Conservation (phyloP, 2,888 invertebrate species). For the Acanthosepion lycidas region DNA sequence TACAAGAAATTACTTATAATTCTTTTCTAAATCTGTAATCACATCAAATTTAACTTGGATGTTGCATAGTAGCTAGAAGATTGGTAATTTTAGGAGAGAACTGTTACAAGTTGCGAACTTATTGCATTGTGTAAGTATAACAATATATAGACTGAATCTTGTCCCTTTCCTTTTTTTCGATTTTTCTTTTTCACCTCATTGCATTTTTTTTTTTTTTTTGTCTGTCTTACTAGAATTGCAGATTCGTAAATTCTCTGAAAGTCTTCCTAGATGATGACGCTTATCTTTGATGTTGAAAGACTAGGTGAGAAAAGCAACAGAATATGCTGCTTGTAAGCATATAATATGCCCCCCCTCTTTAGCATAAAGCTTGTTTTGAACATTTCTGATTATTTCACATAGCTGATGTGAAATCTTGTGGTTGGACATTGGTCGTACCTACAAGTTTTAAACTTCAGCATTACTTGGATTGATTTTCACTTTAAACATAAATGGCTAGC, state of each 20-base stretch:
- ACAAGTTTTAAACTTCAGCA: not conserved
- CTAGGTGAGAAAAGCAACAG: not conserved
- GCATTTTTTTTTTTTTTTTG: not conserved
- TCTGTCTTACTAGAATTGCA: not conserved
- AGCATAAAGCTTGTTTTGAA: not conserved
- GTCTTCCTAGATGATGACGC: not conserved
- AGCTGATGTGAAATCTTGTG: not conserved
- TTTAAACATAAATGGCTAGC: not conserved
- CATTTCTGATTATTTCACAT: not conserved
- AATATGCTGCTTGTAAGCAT: not conserved
- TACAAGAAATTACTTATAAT: not conserved
- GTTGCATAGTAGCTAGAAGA: not conserved
- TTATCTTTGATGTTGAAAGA: not conserved
- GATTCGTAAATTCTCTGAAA: not conserved
- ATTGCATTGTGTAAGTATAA: no score
- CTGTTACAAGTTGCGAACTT: not conserved
- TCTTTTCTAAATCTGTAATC: not conserved
- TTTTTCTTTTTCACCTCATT: not conserved
- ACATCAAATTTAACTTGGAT: constrained; percentile 12
- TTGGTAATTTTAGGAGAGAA: constrained; percentile 33
- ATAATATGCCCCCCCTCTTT: not conserved
- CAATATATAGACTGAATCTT: no score
- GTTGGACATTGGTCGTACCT: not conserved
- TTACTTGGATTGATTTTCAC: no score
- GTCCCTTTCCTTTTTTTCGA: not conserved